Conservation (phyloP, 2,113 vertebrate genomes). For the Mungos mungo region DNA sequence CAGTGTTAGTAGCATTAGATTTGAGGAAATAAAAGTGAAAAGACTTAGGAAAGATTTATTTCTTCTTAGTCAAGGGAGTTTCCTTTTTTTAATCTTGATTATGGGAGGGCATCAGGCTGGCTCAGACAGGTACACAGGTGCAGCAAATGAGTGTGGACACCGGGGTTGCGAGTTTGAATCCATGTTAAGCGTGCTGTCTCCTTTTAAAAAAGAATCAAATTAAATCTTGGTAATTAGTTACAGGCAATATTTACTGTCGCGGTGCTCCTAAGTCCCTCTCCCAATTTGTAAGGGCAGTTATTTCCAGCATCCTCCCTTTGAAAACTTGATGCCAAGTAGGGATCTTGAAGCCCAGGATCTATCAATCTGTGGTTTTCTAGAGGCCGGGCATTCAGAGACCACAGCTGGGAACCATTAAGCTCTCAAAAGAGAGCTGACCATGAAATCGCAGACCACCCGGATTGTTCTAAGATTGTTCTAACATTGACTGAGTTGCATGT, state of each 20-base stretch:
- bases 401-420: constrained; percentile 75
- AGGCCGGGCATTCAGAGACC: constrained; percentile 5
- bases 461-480: not conserved
- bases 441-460: constrained; percentile 10
- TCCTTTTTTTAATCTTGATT: not conserved
- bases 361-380: not conserved
- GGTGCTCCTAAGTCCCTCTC: not conserved
- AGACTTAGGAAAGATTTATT: not conserved
- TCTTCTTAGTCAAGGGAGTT: not conserved
- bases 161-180: too few relatives aligned
- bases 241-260: not conserved
- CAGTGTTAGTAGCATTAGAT: not conserved
- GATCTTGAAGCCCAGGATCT: not conserved
- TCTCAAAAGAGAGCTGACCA: constrained; percentile 31
- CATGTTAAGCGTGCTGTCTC: too few relatives aligned
- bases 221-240: not conserved
- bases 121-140: too few relatives aligned
- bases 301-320: not conserved
- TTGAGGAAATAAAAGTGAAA: not conserved
- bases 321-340: not conserved
- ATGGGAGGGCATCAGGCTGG: too few relatives aligned
- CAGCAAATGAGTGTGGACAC: too few relatives aligned
- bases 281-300: not conserved
- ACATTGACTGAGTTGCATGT: not conserved
- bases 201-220: not conserved